Conservation (phyloP, 2,113 vertebrate species). For the Podarcis muralis region DNA sequence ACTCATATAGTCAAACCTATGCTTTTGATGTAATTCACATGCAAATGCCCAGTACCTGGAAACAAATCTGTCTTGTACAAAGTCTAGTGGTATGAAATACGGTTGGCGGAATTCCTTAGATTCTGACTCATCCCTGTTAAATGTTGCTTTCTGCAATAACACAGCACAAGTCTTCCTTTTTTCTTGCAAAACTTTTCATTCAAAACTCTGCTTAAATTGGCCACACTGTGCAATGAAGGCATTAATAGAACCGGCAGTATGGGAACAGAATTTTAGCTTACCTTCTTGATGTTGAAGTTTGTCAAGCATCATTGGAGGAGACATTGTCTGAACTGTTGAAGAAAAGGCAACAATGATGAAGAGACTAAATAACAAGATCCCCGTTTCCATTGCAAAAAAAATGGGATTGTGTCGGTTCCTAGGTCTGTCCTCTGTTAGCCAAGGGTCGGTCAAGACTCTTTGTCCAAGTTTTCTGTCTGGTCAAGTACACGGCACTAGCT, state of each 20-base stretch:
- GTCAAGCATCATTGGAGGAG: background rate
- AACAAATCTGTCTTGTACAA: background rate
- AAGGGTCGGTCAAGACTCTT: constrained; percentile 40
- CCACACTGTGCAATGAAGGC: background rate
- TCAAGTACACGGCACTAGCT: background rate
- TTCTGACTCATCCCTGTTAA: background rate
- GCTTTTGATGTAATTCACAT: background rate
- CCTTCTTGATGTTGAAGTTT: constrained; percentile 19
- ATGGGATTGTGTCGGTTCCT: background rate
- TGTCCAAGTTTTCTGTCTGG: background rate
- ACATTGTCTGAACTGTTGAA: constrained; percentile 7
- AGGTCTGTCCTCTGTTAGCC: background rate
- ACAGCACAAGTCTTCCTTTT: background rate
- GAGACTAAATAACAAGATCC: background rate
- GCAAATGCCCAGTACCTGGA: background rate
- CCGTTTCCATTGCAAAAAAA: constrained; percentile 15
- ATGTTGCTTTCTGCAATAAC: background rate
- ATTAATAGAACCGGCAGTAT: background rate
- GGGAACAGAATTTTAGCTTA: background rate
- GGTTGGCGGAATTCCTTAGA: background rate
- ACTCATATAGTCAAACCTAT: background rate
- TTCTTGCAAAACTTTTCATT: background rate
- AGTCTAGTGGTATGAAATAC: background rate
- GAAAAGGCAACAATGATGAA: constrained; percentile 1
- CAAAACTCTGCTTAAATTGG: background rate